phyloP scores from a whole-genome alignment of 2,113 vertebrate genomes.

The Monopterus albus region DNA sequence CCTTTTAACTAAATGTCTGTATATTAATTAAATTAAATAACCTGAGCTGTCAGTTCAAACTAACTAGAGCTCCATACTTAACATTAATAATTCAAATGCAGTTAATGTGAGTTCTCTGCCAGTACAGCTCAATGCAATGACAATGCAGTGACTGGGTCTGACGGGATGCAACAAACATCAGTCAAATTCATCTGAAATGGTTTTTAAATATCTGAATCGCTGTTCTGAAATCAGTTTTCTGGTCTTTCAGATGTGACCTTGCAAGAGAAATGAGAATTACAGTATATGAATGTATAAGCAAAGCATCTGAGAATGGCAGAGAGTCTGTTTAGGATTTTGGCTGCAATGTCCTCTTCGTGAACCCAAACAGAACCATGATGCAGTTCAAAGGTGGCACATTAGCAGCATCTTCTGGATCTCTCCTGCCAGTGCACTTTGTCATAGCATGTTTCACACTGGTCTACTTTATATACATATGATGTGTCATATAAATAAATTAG shows the following conservation, averaged over 20 bases:
- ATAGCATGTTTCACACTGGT: not conserved
- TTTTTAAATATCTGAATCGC: not conserved
- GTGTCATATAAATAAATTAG: not conserved
- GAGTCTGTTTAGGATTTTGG: conserved; percentile 3
- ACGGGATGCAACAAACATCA: not conserved
- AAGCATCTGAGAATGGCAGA: conserved; percentile 8
- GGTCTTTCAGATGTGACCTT: not conserved
- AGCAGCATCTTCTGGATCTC: conserved; percentile 60
- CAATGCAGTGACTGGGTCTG: not conserved
- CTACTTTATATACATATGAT: not conserved
- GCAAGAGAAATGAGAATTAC: not conserved
- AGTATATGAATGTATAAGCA: conserved; percentile 6
- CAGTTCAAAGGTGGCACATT: not conserved
- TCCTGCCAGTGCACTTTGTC: conserved; percentile 39
- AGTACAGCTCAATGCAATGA: not conserved
- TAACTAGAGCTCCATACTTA: not conserved
- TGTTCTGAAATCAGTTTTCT: not conserved
- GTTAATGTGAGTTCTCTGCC: too few species aligned
- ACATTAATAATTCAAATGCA: not conserved
- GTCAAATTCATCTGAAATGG: not conserved
- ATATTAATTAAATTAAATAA: conserved; percentile 4
- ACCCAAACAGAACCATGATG: not conserved
- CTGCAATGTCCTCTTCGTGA: conserved; percentile 48
- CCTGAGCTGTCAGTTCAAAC: not conserved
- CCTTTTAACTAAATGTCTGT: not conserved